Evolutionary conservation across 2,113 vertebrate genomes (phyloP).

Genomic region (Corydoras maculifer): DNA sequence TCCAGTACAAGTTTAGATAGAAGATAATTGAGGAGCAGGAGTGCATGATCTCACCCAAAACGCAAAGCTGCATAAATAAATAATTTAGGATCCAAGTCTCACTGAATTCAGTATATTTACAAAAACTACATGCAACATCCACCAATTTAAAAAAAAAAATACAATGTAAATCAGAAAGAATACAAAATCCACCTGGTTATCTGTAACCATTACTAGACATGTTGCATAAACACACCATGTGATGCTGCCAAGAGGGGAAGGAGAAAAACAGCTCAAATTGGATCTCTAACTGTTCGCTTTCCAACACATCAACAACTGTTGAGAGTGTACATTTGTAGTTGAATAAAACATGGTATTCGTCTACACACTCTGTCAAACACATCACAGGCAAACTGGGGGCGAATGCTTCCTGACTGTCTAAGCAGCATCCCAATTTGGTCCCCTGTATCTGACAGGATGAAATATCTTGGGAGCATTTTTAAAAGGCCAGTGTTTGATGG

Average conservation of each 20-base stretch:
- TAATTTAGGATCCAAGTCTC: too few relatives aligned
- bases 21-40: too few relatives aligned
- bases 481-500: constrained; percentile 78
- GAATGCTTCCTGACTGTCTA: constrained; percentile 70
- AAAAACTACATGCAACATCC: too few relatives aligned
- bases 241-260: neutral
- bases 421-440: constrained; percentile 75
- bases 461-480: constrained; percentile 76
- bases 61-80: too few relatives aligned
- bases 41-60: too few relatives aligned
- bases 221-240: constrained; percentile 53
- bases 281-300: constrained; percentile 65
- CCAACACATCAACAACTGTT: constrained; percentile 72
- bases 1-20: too few relatives aligned
- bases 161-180: too few relatives aligned
- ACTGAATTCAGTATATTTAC: too few relatives aligned
- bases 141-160: too few relatives aligned
- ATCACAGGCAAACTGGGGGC: constrained; percentile 66
- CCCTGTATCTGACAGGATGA: constrained; percentile 70
- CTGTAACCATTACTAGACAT: constrained; percentile 45
- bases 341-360: constrained; percentile 73
- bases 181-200: too few relatives aligned
- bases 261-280: constrained; percentile 50
- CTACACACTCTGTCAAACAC: constrained; percentile 73
- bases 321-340: constrained; percentile 72